phyloP scores from a whole-genome alignment of 2,797 vertebrate species.

The Macroramphosus scolopax region DNA sequence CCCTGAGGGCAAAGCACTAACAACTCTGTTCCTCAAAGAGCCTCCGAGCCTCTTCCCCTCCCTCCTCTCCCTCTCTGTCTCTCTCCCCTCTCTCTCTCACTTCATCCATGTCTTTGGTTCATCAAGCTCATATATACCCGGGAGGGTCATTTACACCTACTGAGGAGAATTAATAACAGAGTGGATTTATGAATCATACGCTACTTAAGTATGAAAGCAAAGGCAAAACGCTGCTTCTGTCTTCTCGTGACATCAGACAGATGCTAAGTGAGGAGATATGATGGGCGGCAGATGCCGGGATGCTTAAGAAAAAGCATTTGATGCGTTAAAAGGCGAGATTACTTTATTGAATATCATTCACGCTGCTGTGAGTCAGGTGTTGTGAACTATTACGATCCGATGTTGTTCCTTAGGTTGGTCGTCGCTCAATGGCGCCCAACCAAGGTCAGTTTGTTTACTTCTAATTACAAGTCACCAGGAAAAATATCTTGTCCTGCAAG shows the following conservation, averaged over 20 bases:
- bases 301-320: background rate
- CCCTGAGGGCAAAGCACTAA: conserved; percentile 78
- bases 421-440: no score
- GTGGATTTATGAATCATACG: conserved; percentile 77
- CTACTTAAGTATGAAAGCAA: conserved; percentile 74
- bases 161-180: conserved; percentile 72
- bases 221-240: conserved; percentile 49
- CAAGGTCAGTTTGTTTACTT: no score
- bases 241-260: conserved; percentile 54
- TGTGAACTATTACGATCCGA: no score
- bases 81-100: conserved; percentile 38
- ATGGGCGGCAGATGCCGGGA: conserved; percentile 36
- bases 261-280: conserved; percentile 46
- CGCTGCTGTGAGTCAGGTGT: no score
- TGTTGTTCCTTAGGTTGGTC: no score
- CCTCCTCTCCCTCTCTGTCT: conserved; percentile 17
- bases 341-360: no score
- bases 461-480: no score
- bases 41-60: conserved; percentile 29
- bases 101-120: conserved; percentile 66
- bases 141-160: conserved; percentile 78
- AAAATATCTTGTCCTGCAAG: no score
- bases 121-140: conserved; percentile 64
- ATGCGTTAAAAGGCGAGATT: no score
- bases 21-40: conserved; percentile 72